A percentile compares a stretch with the other conserved stretches of the same genome.
These are phyloP conservation scores for Brachymystax lenok DNA, from an alignment of 2,797 vertebrate species.

Conservation along the genomic window DNA sequence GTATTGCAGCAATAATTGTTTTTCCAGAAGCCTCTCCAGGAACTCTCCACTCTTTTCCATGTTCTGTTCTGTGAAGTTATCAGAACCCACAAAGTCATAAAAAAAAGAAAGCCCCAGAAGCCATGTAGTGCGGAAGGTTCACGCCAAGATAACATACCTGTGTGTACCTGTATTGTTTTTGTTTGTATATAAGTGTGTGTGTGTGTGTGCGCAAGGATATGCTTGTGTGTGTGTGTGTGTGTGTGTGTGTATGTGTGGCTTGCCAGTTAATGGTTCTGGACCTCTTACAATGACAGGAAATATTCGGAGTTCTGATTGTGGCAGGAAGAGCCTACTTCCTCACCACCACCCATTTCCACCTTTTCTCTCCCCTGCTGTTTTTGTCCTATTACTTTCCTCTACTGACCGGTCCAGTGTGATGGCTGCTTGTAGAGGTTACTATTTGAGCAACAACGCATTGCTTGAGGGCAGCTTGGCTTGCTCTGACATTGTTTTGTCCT, in stretches of 20 bases:
- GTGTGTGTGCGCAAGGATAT: no score
- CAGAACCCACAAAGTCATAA: conserved; percentile 63
- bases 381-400: conserved; percentile 63
- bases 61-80: conserved; percentile 57
- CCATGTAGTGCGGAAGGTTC: conserved; percentile 69
- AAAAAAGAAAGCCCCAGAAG: conserved; percentile 68
- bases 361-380: conserved; percentile 67
- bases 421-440: conserved; percentile 62
- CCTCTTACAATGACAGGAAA: conserved; percentile 81
- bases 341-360: conserved; percentile 30
- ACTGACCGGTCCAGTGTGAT: conserved; percentile 10
- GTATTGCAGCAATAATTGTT: conserved; percentile 7
- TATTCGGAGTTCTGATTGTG: conserved; percentile 78
- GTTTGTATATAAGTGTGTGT: no score
- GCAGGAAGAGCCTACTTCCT: conserved; percentile 79
- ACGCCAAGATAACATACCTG: conserved; percentile 65
- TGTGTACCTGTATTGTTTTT: no score
- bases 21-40: conserved; percentile 49
- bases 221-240: background rate
- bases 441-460: conserved; percentile 67
- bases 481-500: conserved; percentile 56
- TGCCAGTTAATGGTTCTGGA: conserved; percentile 66
- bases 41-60: conserved; percentile 23
- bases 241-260: conserved; percentile 38
- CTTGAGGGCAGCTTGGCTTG: conserved; percentile 51